Base-by-base conservation (phyloP, 2,888 invertebrate genomes). In the Brenthis hecate region DNA sequence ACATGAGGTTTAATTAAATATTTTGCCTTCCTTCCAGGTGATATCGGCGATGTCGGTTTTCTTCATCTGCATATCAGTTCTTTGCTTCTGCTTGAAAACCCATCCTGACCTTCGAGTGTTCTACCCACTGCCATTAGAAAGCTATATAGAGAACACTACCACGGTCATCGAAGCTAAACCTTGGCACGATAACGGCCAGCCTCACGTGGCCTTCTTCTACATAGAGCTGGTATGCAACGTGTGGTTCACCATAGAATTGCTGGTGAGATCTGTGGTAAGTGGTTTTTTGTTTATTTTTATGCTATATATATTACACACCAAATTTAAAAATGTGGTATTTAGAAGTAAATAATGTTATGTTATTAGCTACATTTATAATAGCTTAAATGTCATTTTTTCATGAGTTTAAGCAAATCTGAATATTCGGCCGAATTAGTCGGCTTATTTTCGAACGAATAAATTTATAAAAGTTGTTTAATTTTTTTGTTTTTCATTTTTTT, bases 81-180 rank as follows among this genome's bases (percentile, higher is more conserved):
- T 98, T 79, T 97, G 97, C 74, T 99, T 99, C 94, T 99, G 98
- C 91, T 94, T 99, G 88, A 99, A 99, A 94, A 98, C 98, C 1
- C 98, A 98, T 85, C 98, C 98, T 0, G 97, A 96, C 80, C 95
- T 97, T 80, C 93, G 97, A 57, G 96, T 96, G 71, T 94, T 91
- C 66, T 85, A 88, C 65, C 80, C 83, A 0, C 75, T 80, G 2
- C 79, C 81, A 62, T 65, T 66, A 32, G 74, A 73, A 28, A 67
- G 72, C 56, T 67, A 74, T 68, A 75, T 58, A 72, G 81, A 74
- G 56, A 78, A 78, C 56, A 73, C 79, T 2, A 80, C 79, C 8
- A 74, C 70, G 3, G 71, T 79, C 32, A 66, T 80, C 2, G 77
- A 82, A 47, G 71, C 79, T 16, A 77, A 80, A 62, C 84, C 88